phyloP scores from a whole-genome alignment of 1,140 invertebrate species.

The Drosophila gunungcola region DNA sequence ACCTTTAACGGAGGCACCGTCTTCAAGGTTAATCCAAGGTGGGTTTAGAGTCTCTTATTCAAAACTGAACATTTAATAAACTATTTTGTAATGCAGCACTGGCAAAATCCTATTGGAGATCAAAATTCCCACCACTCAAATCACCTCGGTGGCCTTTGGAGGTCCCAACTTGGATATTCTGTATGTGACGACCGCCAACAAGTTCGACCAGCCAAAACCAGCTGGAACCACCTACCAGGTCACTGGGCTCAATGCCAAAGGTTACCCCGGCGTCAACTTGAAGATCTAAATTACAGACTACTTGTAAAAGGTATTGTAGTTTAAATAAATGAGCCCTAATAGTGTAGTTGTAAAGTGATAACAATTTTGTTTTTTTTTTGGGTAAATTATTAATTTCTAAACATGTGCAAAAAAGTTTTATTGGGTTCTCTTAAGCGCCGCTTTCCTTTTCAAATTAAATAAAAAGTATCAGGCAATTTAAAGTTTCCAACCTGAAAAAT shows the following conservation, averaged over 20 bases:
- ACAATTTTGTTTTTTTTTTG: too few relatives aligned
- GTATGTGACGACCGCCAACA: constrained; percentile 90
- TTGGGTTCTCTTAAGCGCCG: too few relatives aligned
- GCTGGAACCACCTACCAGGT: constrained; percentile 91
- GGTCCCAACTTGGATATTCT: constrained; percentile 90
- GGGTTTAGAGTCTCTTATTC: neutral
- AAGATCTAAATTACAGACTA: constrained; percentile 49
- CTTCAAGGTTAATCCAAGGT: constrained; percentile 80
- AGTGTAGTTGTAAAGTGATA: neutral
- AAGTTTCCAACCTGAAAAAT: too few relatives aligned
- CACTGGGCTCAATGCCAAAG: constrained; percentile 88
- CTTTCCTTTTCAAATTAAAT: too few relatives aligned
- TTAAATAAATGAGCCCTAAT: neutral
- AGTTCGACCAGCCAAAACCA: constrained; percentile 86
- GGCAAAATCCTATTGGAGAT: constrained; percentile 75
- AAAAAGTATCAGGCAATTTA: too few relatives aligned
- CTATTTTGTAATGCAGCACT: constrained; percentile 37
- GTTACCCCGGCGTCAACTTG: constrained; percentile 76
- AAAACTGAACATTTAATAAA: neutral
- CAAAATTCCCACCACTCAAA: constrained; percentile 87
- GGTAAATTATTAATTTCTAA: too few relatives aligned
- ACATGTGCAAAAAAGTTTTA: too few relatives aligned
- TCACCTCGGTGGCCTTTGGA: constrained; percentile 93
- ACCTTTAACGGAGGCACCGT: constrained; percentile 87
- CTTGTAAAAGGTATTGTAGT: constrained; percentile 12